phyloP scores from a whole-genome alignment of 1,140 invertebrate genomes.

The Diploscapter pachys region DNA sequence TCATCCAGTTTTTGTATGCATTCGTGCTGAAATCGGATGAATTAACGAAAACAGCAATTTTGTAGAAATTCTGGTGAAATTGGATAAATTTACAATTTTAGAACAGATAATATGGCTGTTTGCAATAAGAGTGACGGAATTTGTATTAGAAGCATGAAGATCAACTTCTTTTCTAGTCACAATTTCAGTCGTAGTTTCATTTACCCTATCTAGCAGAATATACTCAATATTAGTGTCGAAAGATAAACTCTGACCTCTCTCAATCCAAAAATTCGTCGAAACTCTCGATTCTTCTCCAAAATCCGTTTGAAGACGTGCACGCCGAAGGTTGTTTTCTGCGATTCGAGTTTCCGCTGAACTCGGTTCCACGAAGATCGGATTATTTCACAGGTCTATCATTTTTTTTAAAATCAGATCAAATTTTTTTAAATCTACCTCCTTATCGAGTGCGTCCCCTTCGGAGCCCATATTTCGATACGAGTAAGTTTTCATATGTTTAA shows the following conservation, averaged over 20 bases:
- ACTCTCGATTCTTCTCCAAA: constrained; percentile 12
- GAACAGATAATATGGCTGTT: not conserved
- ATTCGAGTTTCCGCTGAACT: not conserved
- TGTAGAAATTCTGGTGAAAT: not conserved
- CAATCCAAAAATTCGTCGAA: constrained; percentile 16
- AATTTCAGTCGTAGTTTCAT: not conserved
- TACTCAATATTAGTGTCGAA: not conserved
- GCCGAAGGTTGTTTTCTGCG: constrained; percentile 20
- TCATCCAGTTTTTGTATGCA: constrained; percentile 28
- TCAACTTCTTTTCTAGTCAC: not conserved
- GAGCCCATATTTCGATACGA: constrained; percentile 26
- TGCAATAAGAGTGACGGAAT: not conserved
- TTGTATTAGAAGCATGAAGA: not conserved
- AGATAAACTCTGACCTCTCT: not conserved
- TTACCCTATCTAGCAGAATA: not conserved
- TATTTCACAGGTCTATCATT: constrained; percentile 25
- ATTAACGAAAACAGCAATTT: not conserved
- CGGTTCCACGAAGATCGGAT: constrained; percentile 10
- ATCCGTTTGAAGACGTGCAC: constrained; percentile 23
- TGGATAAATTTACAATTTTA: not conserved
- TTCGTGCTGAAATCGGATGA: constrained; percentile 2
- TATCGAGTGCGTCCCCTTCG: constrained; percentile 35
- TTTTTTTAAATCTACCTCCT: constrained; percentile 22
- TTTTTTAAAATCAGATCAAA: constrained; percentile 2
- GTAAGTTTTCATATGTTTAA: constrained; percentile 39